phyloP scores from a whole-genome alignment of 2,797 vertebrate genomes.

The Cygnus olor region DNA sequence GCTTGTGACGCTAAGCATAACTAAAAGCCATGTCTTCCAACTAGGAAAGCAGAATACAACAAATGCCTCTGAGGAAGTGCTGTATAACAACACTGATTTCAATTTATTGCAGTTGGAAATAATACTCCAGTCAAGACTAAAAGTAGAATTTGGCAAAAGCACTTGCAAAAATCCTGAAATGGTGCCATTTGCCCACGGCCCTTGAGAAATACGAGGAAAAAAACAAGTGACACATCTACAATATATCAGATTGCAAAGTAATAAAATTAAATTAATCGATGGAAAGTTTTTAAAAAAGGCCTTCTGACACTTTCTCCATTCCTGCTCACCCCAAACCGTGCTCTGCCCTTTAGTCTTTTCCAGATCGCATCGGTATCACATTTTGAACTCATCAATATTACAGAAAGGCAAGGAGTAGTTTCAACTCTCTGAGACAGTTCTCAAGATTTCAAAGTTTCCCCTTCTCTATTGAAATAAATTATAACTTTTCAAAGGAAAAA shows the following conservation, averaged over 20 bases:
- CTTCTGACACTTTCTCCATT: background rate
- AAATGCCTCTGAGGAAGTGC: background rate
- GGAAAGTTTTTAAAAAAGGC: background rate
- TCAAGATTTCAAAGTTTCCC: background rate
- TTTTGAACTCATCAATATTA: background rate
- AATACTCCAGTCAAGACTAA: background rate
- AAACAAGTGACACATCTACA: background rate
- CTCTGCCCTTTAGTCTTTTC: background rate
- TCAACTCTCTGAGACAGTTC: background rate
- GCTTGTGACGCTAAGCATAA: background rate
- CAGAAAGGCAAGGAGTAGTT: background rate
- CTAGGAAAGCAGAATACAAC: background rate
- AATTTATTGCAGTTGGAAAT: constrained; percentile 16
- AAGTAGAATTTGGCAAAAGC: background rate
- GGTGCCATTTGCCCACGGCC: background rate
- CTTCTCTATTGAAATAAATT: background rate
- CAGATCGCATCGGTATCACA: background rate
- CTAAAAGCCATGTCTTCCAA: constrained; percentile 2
- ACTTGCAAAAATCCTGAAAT: background rate
- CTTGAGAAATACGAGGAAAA: background rate
- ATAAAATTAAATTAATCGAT: background rate
- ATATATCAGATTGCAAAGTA: background rate
- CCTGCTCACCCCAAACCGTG: background rate
- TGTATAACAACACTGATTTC: background rate
- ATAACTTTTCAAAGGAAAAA: background rate